Evolutionary conservation across 2,888 invertebrate genomes (phyloP).

Genomic region (Nephrotoma appendiculata): DNA sequence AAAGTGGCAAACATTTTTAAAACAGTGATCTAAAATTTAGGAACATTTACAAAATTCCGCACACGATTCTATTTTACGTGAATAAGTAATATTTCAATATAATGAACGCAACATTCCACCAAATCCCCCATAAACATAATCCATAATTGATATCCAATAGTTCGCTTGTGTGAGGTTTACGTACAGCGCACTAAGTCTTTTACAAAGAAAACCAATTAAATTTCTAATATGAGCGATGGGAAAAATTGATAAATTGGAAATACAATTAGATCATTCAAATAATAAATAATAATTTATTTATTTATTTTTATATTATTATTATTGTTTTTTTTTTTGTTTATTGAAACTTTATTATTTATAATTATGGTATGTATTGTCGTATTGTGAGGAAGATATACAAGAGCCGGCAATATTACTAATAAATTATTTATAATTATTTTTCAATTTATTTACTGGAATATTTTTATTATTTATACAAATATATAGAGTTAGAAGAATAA

Average conservation of each 20-base stretch:
- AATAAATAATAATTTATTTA: background rate
- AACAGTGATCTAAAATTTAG: too few species aligned
- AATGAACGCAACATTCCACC: too few species aligned
- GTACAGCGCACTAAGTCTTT: too few species aligned
- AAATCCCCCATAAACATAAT: too few species aligned
- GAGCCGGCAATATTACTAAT: background rate
- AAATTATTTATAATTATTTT: background rate
- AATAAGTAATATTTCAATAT: too few species aligned
- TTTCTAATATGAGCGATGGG: background rate
- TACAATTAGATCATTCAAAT: background rate
- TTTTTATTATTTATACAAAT: background rate
- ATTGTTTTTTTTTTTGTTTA: background rate
- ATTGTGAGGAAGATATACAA: background rate
- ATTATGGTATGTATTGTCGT: background rate
- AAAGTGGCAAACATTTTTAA: too few species aligned
- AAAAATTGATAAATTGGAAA: background rate
- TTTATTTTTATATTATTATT: background rate
- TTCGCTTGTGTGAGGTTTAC: too few species aligned
- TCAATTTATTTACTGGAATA: background rate
- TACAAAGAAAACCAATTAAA: background rate
- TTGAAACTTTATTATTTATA: background rate
- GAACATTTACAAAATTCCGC: too few species aligned
- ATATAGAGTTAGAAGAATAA: background rate
- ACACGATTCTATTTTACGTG: too few species aligned
- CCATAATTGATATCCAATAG: too few species aligned